Conservation (phyloP, 2,888 invertebrate genomes). For the Callimorpha dominula region DNA sequence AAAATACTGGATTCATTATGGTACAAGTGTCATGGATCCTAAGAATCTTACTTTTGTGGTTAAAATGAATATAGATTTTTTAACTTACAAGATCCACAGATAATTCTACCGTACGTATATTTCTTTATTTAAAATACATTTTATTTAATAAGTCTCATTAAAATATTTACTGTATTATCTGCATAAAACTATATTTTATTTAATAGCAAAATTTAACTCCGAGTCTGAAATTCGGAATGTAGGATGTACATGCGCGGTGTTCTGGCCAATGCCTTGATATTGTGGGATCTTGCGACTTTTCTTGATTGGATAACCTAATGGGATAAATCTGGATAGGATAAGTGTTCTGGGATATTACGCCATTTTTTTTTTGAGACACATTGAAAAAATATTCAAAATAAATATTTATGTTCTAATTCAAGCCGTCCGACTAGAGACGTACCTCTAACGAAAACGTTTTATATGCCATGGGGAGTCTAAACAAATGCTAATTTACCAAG, state of each 20-base stretch:
- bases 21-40: background rate
- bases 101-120: background rate
- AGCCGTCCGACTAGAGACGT: too few species aligned
- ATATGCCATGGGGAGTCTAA: too few species aligned
- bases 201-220: background rate
- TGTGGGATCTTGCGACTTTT: too few species aligned
- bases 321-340: too few species aligned
- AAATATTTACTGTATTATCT: slow-evolving; percentile 25
- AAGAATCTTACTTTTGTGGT: background rate
- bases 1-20: background rate
- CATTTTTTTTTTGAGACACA: too few species aligned
- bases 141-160: slow-evolving; percentile 44
- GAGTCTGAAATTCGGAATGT: background rate
- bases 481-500: too few species aligned
- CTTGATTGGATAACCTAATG: too few species aligned
- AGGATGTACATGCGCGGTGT: too few species aligned
- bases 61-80: background rate
- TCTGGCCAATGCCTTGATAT: background rate
- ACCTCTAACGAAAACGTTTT: too few species aligned
- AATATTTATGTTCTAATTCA: too few species aligned
- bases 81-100: background rate
- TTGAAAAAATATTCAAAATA: too few species aligned
- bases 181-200: background rate
- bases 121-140: slow-evolving; percentile 3
- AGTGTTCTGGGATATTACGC: too few species aligned